phyloP scores from a whole-genome alignment of 2,113 vertebrate species.

The Macrotus californicus region DNA sequence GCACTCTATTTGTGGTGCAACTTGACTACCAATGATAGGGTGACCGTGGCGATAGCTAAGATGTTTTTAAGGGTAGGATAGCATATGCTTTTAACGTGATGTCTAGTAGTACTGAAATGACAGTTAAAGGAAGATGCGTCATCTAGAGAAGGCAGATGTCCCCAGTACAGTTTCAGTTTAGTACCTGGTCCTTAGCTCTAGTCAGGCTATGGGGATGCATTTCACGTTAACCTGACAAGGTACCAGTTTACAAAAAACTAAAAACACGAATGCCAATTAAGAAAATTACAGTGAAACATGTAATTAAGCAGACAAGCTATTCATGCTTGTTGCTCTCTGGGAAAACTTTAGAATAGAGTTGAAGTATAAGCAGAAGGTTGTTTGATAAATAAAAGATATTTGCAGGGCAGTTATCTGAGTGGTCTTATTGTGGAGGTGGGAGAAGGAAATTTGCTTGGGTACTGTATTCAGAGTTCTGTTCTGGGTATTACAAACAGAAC shows the following conservation, averaged over 20 bases:
- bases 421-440: neutral
- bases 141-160: neutral
- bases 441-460: neutral
- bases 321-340: neutral
- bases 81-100: neutral
- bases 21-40: neutral
- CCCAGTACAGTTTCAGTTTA: neutral
- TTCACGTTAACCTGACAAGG: neutral
- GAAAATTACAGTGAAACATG: neutral
- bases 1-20: neutral
- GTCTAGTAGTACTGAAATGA: neutral
- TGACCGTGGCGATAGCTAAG: neutral
- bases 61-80: neutral
- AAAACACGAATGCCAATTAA: neutral
- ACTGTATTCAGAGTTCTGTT: neutral
- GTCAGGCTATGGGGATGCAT: neutral
- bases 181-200: neutral
- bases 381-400: neutral
- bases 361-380: neutral
- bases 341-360: neutral
- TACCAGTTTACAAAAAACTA: neutral
- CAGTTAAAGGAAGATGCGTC: neutral
- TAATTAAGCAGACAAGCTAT: neutral
- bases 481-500: neutral
- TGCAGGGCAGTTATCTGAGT: neutral